Evolutionary conservation across 2,113 vertebrate species (phyloP), one percentile per base, ranked within the genome.

Genomic region (Podilymbus podiceps): DNA sequence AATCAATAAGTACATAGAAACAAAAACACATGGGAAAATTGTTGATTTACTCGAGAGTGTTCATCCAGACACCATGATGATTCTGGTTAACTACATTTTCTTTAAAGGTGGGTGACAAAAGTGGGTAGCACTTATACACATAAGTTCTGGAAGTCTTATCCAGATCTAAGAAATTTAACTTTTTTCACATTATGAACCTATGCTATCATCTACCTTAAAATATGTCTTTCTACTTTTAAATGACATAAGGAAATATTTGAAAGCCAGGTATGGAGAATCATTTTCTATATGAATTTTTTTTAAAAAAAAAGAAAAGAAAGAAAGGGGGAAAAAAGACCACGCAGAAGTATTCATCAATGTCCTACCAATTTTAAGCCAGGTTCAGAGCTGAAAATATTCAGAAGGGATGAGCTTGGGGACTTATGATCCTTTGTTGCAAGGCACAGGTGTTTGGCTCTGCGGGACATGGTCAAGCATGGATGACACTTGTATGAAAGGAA

Each of bases 81-180:
- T 99, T 95, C 98, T 99, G 53, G 89, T 98, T 63, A 99, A 98
- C 96, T 98, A 97, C 15, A 94, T 99, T 90, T 98, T 96, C 93
- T 99, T 99, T 96, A 98, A 56, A 98, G 99, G 99, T 97, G 47
- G 94, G 95, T 91, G n/a, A 46, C 12, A 90, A 86, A 71, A 0
- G 1, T 15, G 20, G 5, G 23, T 69, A 73, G 17, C 22, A 73
- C 10, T 47, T 66, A 28, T 8, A 28, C 5, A 56, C 12, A 31
- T 52, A 58, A 46, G 8, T 17, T 69, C 31, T 79, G 28, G 2
- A 85, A 82, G 24, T 42, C 50, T 66, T 49, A 55, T 42, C 10
- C 38, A 64, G n/a, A 64, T 44, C 30, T 78, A 75, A 78, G 63
- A 74, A 83, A 58, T 1, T 3, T 44, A 66, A 55, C 1, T 69